Evolutionary conservation across 2,797 vertebrate species (phyloP).

Genomic region (Rhinatrema bivittatum): DNA sequence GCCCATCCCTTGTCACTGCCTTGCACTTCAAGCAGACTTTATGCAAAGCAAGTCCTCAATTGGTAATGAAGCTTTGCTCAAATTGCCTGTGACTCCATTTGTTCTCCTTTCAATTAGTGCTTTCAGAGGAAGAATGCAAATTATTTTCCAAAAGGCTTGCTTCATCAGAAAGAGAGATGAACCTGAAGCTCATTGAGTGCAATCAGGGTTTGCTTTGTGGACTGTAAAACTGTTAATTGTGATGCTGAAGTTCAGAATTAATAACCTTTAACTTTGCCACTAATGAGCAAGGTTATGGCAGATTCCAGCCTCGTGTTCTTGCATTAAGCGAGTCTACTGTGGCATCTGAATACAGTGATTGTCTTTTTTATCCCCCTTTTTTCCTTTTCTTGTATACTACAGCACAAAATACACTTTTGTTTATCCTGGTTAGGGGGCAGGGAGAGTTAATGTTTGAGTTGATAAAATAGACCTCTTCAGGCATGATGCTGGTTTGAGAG

Average conservation of each 20-base stretch:
- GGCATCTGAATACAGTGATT: not conserved
- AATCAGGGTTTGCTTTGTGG: constrained; percentile 6
- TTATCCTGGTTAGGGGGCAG: not conserved
- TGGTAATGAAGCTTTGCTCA: constrained; percentile 18
- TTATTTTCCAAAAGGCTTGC: constrained; percentile 13
- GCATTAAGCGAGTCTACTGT: accelerated
- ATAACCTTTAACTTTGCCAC: constrained; percentile 12
- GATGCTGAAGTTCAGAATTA: constrained; percentile 19
- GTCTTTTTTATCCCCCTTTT: constrained; percentile 2
- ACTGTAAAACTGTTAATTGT: constrained; percentile 3
- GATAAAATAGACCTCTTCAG: constrained; percentile 4
- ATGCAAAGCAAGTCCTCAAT: constrained; percentile 16
- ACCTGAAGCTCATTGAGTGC: not conserved
- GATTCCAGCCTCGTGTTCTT: not conserved
- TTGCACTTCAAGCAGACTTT: not conserved
- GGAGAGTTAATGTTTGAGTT: not conserved
- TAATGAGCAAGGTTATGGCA: constrained; percentile 10
- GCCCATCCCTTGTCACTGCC: too few species aligned
- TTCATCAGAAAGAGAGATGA: not conserved
- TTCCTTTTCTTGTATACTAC: not conserved
- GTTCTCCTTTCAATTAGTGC: constrained; percentile 32
- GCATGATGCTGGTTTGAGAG: not conserved
- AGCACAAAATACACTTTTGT: too few species aligned
- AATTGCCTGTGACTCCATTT: constrained; percentile 14
- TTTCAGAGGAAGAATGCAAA: constrained; percentile 35